These are phyloP conservation scores for Cuculus canorus DNA, from an alignment of 2,797 vertebrate species.

Conservation along the genomic window DNA sequence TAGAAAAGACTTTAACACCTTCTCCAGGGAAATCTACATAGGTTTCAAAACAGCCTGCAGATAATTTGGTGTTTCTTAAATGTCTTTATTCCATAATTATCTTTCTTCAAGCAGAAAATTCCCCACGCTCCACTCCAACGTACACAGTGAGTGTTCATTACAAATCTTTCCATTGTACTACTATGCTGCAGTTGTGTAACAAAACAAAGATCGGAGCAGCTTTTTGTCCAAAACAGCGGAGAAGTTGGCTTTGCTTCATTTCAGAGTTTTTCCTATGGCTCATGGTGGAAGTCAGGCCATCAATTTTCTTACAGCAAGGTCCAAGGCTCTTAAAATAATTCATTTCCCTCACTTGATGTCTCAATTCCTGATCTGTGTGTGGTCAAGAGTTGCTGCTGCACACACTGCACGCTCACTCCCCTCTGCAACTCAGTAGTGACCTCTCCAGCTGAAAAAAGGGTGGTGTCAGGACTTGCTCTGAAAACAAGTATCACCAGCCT, in stretches of 20 bases:
- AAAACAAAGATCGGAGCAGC: background rate
- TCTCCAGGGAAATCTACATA: background rate
- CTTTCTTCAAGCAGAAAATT: constrained; percentile 34
- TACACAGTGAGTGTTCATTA: background rate
- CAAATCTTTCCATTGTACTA: background rate
- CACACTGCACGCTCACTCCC: background rate
- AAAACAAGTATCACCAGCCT: background rate
- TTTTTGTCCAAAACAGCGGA: background rate
- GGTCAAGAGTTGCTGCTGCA: background rate
- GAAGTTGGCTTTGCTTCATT: constrained; percentile 4
- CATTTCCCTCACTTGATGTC: background rate
- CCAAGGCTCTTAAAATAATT: constrained; percentile 24
- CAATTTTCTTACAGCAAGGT: constrained; percentile 11
- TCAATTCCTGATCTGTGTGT: constrained; percentile 1
- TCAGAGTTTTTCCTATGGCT: constrained; percentile 34
- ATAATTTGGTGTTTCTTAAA: constrained; percentile 9
- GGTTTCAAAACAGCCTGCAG: background rate
- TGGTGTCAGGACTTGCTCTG: constrained; percentile 1
- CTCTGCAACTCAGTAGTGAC: constrained; percentile 50
- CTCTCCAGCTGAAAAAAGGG: constrained; percentile 52
- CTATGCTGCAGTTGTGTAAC: background rate
- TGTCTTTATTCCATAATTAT: background rate
- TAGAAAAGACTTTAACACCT: background rate
- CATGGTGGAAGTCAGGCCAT: background rate
- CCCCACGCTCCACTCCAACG: background rate